Evolutionary conservation across 1,140 invertebrate genomes (phyloP), one percentile per base, ranked within the genome.

Genomic region (Drosophila fuyamai): DNA sequence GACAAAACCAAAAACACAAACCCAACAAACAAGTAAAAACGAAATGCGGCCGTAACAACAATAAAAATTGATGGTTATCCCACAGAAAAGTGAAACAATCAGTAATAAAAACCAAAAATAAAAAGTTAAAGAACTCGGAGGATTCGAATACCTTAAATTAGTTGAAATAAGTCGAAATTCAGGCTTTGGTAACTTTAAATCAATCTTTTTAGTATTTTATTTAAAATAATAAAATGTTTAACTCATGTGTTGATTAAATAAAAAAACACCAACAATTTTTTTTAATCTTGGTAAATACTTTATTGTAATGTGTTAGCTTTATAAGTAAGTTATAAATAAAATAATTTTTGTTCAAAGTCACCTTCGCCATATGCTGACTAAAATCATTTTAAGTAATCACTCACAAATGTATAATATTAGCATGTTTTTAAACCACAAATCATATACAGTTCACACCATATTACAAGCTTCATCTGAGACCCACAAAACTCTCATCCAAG

Each of bases 11-110:
- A 36, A 65, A 65, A 56, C 50, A 73, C 43, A 65, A 55, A 63
- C 18, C 76, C 76, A 51, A 68, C 76, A 70, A 77, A 57, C 65
- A 63, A 88, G 57, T 53, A 70, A 73, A 50, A 43, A 40, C 55
- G 50, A 81, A 81, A 83, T 56, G 66, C 70, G 61, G 76, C 65
- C 66, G 76, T 56, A 78, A 75, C 63, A 79, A 81, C 79, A 79
- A 88, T 88, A 88, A 88, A 88, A 80, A 88, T 88, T 88, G 86
- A 88, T 88, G 86, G 83, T 82, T 88, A 82, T 88, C 83, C 79
- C 81, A 50, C 62, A 77, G 76, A 80, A 60, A 82, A 88, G 76
- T 76, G 76, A 88, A 88, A 88, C 83, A 88, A 88, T 88, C 83
- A 82, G 83, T 83, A 80, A 88, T 88, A 88, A 88, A 88, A 82